Base-by-base conservation (phyloP, 2,888 invertebrate genomes). In the Allacma fusca region DNA sequence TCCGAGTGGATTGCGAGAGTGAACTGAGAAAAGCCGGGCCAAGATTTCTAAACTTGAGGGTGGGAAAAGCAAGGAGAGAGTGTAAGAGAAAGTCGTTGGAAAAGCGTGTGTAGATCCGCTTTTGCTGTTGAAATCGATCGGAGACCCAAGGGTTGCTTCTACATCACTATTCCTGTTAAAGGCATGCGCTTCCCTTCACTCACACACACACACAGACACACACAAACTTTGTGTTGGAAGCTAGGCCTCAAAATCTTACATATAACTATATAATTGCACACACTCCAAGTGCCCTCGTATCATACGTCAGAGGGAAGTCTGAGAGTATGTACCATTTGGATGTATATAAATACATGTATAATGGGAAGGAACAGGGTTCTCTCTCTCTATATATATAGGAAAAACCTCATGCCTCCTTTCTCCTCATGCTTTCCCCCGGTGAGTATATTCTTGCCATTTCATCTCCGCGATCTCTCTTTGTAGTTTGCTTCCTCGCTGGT, bases 71-170 rank as follows among this genome's bases (percentile, higher is more conserved):
- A 40, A 23, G 68, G 68, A 34, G 43, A 67, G n/a, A 29, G 29
- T 50, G 16, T 50, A 23, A 24, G 62, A 62, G 26, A 62, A 68
- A 68, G 40, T 43, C 40, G 62, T 73, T 7, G 73, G 64, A 64
- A 65, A 74, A 74, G 65, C n/a, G 65, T 44, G 65, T 74, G 67
- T 74, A 24, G 28, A 64, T 28, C 28, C 7, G 40, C 34, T 69
- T 64, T 74, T 62, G 73, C 73, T 74, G 65, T 74, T 65, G 65
- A 74, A 73, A 73, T 73, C 73, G 74, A 74, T 74, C 74, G 74
- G 40, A 74, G 65, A 74, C 62, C 29, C 59, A 72, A 71, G 57
- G 72, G 72, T 50, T 62, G 26, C 59, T 57, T 59, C 43, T 64
- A n/a, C 29, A 23, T 24, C 43, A 9, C 69, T 43, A 1, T 43